These are phyloP conservation scores for Gymnobelideus leadbeateri DNA, from an alignment of 2,113 vertebrate genomes.

Conservation along the genomic window DNA sequence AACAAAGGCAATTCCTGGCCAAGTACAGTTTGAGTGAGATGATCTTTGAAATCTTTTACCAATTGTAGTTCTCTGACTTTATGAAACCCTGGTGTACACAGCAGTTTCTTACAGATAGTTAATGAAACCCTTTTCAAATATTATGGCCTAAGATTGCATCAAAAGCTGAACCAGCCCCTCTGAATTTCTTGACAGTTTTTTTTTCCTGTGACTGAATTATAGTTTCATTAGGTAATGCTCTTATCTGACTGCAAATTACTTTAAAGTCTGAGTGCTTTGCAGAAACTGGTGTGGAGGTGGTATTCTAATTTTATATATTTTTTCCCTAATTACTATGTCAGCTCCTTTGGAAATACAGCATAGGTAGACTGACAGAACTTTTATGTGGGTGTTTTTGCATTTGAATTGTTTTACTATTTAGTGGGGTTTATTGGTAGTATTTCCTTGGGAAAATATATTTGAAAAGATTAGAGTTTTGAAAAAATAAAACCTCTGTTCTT, in stretches of 20 bases:
- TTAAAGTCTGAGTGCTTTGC: constrained; percentile 72
- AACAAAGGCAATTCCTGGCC: neutral
- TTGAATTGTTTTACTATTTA: constrained; percentile 70
- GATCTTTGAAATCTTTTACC: neutral
- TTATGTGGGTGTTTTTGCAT: constrained; percentile 71
- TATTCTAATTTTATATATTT: constrained; percentile 81
- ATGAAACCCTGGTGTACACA: constrained; percentile 41
- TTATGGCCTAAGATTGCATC: constrained; percentile 51
- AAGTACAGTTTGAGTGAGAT: neutral
- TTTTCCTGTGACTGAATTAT: constrained; percentile 58
- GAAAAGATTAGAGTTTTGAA: constrained; percentile 35
- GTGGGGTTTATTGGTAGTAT: constrained; percentile 58
- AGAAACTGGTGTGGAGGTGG: constrained; percentile 69
- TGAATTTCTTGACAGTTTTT: constrained; percentile 78
- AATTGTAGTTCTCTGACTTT: neutral
- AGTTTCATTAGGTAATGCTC: constrained; percentile 71
- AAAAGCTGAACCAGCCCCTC: constrained; percentile 40
- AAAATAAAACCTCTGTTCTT: neutral
- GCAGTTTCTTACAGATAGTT: constrained; percentile 10
- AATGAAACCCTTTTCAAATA: constrained; percentile 38
- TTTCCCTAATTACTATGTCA: constrained; percentile 82
- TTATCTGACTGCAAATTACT: constrained; percentile 70
- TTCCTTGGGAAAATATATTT: constrained; percentile 42
- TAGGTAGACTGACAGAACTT: constrained; percentile 68
- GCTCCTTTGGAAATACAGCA: constrained; percentile 72